phyloP scores from a whole-genome alignment of 2,888 invertebrate genomes.

The Eristalis tenax region DNA sequence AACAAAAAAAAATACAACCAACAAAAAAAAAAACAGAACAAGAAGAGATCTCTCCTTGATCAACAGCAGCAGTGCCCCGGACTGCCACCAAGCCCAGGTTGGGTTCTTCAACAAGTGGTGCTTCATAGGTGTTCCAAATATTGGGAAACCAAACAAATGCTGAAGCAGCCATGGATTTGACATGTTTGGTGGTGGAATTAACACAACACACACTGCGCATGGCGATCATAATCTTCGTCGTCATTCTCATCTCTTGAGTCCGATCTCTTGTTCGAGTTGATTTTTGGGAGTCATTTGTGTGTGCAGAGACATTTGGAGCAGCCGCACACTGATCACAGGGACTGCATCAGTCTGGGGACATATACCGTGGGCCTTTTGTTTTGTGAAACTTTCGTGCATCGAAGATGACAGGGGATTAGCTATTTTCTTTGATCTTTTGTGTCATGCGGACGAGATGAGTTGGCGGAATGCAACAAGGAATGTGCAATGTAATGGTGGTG shows the following conservation, averaged over 20 bases:
- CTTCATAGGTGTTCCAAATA: conserved; percentile 71
- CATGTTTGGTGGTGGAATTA: conserved; percentile 67
- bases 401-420: conserved; percentile 49
- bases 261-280: conserved; percentile 49
- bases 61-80: background rate
- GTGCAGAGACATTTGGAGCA: conserved; percentile 30
- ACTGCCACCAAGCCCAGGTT: conserved; percentile 51
- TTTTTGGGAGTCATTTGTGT: conserved; percentile 45
- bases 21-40: background rate
- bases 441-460: conserved; percentile 25
- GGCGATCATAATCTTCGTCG: conserved; percentile 57
- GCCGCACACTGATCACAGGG: background rate
- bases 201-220: conserved; percentile 52
- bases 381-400: conserved; percentile 14
- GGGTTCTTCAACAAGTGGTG: conserved; percentile 51
- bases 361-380: conserved; percentile 3
- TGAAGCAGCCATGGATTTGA: conserved; percentile 64
- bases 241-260: conserved; percentile 50
- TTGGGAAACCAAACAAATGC: conserved; percentile 70
- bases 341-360: conserved; percentile 9
- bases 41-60: conserved; percentile 41
- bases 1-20: background rate
- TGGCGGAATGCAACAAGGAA: conserved; percentile 32
- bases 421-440: conserved; percentile 47
- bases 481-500: conserved; percentile 30